Evolutionary conservation across 2,797 vertebrate genomes (phyloP).

Genomic region (Eospalax fontanierii): DNA sequence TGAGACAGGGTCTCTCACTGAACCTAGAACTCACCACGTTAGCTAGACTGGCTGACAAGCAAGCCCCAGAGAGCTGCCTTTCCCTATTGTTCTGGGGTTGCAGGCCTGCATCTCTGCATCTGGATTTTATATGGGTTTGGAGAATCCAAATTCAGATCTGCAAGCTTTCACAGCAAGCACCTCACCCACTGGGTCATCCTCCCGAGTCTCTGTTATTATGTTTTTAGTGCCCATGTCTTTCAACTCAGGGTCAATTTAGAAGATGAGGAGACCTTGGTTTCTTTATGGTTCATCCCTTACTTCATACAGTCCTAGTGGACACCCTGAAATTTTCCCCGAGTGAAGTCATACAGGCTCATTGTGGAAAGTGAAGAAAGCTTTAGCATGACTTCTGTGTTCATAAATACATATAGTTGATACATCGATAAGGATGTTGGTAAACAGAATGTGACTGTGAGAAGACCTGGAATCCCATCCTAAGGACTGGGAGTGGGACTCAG

Average conservation of each 20-base stretch:
- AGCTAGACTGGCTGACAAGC: background rate
- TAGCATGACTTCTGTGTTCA: too few relatives aligned
- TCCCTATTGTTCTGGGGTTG: background rate
- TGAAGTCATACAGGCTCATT: background rate
- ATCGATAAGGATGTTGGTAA: fast-evolving
- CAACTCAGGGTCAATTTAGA: background rate
- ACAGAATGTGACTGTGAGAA: background rate
- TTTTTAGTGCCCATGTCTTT: background rate
- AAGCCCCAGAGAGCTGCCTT: background rate
- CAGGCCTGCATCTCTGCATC: background rate
- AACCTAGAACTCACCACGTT: background rate
- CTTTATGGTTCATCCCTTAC: background rate
- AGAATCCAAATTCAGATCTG: background rate
- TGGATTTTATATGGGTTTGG: background rate
- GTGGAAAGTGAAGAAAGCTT: background rate
- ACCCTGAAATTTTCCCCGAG: fast-evolving
- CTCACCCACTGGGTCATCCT: background rate
- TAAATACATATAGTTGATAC: fast-evolving
- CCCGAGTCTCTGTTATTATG: too few relatives aligned
- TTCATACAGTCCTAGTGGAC: fast-evolving
- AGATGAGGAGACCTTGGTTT: background rate
- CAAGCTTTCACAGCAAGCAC: background rate
- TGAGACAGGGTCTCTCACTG: too few relatives aligned
- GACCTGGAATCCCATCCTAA: background rate
- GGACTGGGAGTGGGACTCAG: background rate